Evolutionary conservation across 2,797 vertebrate species (phyloP), one percentile per base, ranked within the genome.

Genomic region (Sphenopsis melanotis): DNA sequence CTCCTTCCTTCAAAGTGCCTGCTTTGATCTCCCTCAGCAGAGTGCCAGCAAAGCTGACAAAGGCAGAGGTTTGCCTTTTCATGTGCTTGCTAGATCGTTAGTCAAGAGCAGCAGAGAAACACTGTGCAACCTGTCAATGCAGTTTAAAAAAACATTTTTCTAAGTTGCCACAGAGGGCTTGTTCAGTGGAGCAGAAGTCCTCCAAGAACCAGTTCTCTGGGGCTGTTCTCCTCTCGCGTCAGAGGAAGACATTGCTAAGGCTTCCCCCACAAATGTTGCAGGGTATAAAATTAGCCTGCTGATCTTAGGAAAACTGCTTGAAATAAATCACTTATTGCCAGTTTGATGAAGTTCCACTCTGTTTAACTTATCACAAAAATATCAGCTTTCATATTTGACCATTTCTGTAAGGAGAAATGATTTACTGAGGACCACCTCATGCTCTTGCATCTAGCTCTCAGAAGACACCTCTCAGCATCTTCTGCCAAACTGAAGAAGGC

Each of bases 41-140:
- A 89, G 64, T 15, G 72, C 87, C 93, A 85, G 84, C 47, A 75
- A 23, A 89, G 50, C 61, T 60, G 49, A 83, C 84, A 83, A 81
- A 91, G 83, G 77, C 82, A 71, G 79, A 76, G 76, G 29, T 93
- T 85, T 89, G 49, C 65, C 37, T 91, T 94, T 90, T 78, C 75
- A 53, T 89, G 78, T 70, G 63, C 61, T 57, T 15, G 2, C 42
- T 68, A 18, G 49, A 44, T 59, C 86, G 70, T 69, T 90, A 59
- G 83, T 81, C n/a, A 39, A 71, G 59, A 89, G 92, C 53, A 75
- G 59, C 74, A 87, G 49, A 93, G 68, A 74, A 70, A 68, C 32
- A 15, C 20, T 57, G 56, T 79, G 71, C 64, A 83, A 39, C 46
- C 78, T 81, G 75, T 71, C 81, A 71, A 17, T 83, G 36, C 71